A percentile compares a stretch with the other conserved stretches of the same genome.
Conservation (phyloP, 2,888 invertebrate species). For the Incurvaria masculella region DNA sequence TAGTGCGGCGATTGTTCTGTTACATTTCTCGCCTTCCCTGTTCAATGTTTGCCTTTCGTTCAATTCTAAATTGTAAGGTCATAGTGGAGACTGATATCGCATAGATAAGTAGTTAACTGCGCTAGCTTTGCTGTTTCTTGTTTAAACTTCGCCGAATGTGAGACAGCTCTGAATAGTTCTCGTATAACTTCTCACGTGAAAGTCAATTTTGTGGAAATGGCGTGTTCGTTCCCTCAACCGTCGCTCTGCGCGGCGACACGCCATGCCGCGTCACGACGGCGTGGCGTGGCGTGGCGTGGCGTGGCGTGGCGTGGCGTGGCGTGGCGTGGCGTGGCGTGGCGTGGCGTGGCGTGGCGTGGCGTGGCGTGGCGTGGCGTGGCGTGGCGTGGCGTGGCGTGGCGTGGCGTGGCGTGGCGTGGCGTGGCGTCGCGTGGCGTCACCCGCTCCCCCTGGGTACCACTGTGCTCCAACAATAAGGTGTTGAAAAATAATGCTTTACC, state of each 20-base stretch:
- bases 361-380: too few relatives aligned
- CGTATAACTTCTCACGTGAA: not conserved
- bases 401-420: not conserved
- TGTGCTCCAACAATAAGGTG: slow-evolving; percentile 47
- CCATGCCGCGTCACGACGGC: too few relatives aligned
- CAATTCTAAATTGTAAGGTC: slow-evolving; percentile 54
- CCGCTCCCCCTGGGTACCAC: slow-evolving; percentile 48
- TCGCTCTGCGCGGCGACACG: too few relatives aligned
- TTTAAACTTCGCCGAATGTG: not conserved
- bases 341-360: not conserved
- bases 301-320: not conserved
- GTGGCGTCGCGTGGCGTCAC: too few relatives aligned
- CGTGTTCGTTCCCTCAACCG: not conserved
- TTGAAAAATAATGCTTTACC: slow-evolving; percentile 42
- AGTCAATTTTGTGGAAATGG: not conserved
- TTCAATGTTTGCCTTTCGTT: not conserved
- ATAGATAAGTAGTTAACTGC: slow-evolving; percentile 55
- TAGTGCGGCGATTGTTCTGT: not conserved
- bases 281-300: not conserved
- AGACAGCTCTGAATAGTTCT: not conserved
- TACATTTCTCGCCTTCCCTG: not conserved
- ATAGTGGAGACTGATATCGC: slow-evolving; percentile 57
- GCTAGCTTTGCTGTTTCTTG: slow-evolving; percentile 46
- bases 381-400: too few relatives aligned
- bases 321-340: not conserved